These are phyloP conservation scores for Eunapius fragilis DNA, from an alignment of 37 sponge, comb jelly and placozoan genomes.

Conservation along the genomic window DNA sequence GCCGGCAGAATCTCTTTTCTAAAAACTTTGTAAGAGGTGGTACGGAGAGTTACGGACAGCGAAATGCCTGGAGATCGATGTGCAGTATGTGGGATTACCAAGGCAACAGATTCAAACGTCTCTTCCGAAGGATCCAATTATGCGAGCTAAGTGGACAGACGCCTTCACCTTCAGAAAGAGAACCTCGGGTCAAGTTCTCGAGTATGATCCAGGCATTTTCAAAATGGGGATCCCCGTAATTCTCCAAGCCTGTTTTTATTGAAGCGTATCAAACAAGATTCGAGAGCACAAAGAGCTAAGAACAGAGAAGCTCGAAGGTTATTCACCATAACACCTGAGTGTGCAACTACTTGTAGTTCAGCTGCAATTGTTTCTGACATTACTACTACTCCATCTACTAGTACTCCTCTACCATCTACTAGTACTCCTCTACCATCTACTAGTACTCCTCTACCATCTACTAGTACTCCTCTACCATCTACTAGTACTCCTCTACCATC, in stretches of 20 bases:
- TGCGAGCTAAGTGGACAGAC: constrained; percentile 20
- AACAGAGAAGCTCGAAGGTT: no score
- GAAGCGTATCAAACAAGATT: no score
- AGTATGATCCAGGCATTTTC: constrained; percentile 52
- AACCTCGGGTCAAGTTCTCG: constrained; percentile 19
- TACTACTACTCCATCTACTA: no score
- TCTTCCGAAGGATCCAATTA: constrained; percentile 17
- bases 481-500: no score
- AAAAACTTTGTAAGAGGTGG: constrained; percentile 1
- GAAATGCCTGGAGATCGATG: constrained; percentile 49
- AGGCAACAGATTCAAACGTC: constrained; percentile 5
- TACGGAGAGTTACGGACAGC: neutral
- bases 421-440: no score
- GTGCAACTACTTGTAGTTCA: neutral
- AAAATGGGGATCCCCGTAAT: constrained; percentile 25
- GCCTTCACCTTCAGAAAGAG: constrained; percentile 17
- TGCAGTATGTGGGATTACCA: constrained; percentile 45
- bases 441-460: no score
- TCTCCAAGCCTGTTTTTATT: neutral
- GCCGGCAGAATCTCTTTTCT: neutral
- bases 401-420: no score
- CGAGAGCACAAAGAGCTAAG: no score
- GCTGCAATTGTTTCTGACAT: neutral
- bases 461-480: no score
- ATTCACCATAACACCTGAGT: no score